Conservation (phyloP, 2,113 vertebrate genomes). For the Lophura nycthemera region DNA sequence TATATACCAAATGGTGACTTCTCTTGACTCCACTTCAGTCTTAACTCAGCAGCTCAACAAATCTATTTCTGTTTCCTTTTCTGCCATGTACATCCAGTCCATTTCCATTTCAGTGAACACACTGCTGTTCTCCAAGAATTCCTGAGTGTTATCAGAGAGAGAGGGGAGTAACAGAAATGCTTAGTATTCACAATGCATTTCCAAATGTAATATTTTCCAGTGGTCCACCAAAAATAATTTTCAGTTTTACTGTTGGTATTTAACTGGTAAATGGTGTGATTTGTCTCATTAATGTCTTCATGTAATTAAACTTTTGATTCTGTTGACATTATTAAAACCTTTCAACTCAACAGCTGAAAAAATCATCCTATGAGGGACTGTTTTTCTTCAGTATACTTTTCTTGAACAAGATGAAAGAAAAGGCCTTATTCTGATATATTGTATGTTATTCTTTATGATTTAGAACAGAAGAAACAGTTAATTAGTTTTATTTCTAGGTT, state of each 20-base stretch:
- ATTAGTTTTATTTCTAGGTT: slow-evolving; percentile 58
- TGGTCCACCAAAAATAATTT: background rate
- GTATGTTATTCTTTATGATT: background rate
- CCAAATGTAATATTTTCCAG: background rate
- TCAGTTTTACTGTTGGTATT: background rate
- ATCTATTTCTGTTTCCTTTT: background rate
- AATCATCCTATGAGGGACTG: background rate
- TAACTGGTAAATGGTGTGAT: background rate
- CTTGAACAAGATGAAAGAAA: background rate
- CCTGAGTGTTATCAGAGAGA: background rate
- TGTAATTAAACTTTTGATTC: background rate
- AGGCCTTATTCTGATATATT: background rate
- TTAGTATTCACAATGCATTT: background rate
- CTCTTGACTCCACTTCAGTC: background rate
- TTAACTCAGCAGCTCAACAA: background rate
- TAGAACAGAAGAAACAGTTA: slow-evolving; percentile 44
- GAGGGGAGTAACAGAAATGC: background rate
- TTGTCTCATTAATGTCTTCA: background rate
- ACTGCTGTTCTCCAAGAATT: background rate
- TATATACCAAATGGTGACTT: background rate
- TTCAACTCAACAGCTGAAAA: background rate
- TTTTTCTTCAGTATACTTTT: background rate
- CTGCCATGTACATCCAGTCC: fast-evolving
- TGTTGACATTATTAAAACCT: background rate
- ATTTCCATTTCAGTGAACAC: background rate